Evolutionary conservation across 2,888 invertebrate species (phyloP), one percentile per base, ranked within the genome.

Genomic region (Amorpha juglandis): DNA sequence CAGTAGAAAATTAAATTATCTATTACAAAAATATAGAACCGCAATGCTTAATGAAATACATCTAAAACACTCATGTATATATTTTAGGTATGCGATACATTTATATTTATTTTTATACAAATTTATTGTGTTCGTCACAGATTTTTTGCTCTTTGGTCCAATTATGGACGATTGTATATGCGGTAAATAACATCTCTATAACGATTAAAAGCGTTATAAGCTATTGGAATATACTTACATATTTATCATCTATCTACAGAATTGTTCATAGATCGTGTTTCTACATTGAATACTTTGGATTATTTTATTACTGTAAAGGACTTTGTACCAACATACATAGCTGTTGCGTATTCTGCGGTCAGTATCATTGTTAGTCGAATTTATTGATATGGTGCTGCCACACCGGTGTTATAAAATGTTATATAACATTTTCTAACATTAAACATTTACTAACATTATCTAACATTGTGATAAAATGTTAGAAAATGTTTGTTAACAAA

Each of bases 71-170:
- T 42, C 38, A 79, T 86, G 81, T 82, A 82, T 78, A 81, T 81
- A 78, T 73, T 77, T 81, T 78, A 82, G 82, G 80, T 81, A 83
- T 80, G 80, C 16, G 76, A 74, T 72, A 76, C 71, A 69, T 58
- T 74, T 78, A 75, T 75, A 68, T 75, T 77, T 74, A 70, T 70
- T 70, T 69, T 89, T 89, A 70, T 91, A 90, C 90, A 91, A 90
- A 88, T 86, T 93, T 93, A 92, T 92, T 92, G 92, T 93, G 82
- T 80, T 79, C 80, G 93, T 93, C 93, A 93, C 92, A 92, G 92
- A 83, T 90, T 74, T 80, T 84, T 87, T 78, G 81, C 75, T 68
- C 79, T 72, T 86, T 88, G 83, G 87, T 86, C 90, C 89, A 79
- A 73, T 74, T 69, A 72, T 74, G 83, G 84, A 86, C 82, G 75